A percentile compares a stretch with the other conserved stretches of the same genome.
Evolutionary conservation across 2,113 vertebrate genomes (phyloP).

Genomic region (Plotosus lineatus): DNA sequence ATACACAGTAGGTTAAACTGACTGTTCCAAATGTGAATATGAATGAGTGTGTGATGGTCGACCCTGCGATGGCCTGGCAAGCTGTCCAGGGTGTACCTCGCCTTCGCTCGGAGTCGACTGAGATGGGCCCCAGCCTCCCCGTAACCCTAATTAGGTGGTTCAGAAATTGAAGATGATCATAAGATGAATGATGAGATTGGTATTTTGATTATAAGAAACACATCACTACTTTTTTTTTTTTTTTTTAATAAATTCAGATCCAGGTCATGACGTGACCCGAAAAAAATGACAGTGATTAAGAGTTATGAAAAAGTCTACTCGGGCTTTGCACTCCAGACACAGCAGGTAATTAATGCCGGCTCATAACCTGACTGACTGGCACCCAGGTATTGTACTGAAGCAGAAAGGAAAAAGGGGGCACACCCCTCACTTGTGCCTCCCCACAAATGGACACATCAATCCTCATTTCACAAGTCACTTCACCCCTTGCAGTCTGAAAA

Average conservation of each 20-base stretch:
- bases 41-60: no score
- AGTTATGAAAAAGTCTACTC: conserved; percentile 16
- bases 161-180: no score
- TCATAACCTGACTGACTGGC: conserved; percentile 23
- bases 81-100: no score
- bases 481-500: conserved; percentile 58
- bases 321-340: conserved; percentile 6
- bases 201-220: background rate
- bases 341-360: conserved; percentile 16
- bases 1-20: no score
- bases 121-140: no score
- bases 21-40: no score
- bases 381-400: conserved; percentile 22
- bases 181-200: no score
- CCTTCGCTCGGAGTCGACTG: no score
- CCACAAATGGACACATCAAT: conserved; percentile 77
- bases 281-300: background rate
- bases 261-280: conserved; percentile 15
- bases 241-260: conserved; percentile 2
- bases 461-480: conserved; percentile 73
- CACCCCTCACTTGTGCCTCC: conserved; percentile 67
- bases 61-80: no score
- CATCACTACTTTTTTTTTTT: background rate
- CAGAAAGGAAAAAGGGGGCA: conserved; percentile 58
- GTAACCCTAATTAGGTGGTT: no score